Conservation (phyloP, 2,797 vertebrate genomes). For the Sebastes kiyomatsui region DNA sequence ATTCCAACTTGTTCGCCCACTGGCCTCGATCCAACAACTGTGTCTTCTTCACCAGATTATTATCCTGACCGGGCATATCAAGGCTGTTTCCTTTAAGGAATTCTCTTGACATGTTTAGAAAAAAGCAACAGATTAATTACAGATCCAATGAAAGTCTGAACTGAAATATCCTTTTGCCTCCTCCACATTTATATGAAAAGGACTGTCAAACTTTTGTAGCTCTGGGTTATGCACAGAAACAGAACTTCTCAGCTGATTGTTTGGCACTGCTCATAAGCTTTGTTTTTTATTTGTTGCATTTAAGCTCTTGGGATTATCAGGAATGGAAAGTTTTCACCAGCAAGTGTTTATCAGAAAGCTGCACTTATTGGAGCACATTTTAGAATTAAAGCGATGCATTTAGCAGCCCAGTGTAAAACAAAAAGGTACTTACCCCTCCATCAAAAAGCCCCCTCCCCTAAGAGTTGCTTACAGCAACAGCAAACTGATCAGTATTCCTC, state of each 20-base stretch:
- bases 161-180: neutral
- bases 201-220: neutral
- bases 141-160: neutral
- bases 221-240: constrained; percentile 24
- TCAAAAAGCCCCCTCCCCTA: constrained; percentile 49
- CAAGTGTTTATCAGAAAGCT: constrained; percentile 23
- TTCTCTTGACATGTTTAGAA: constrained; percentile 57
- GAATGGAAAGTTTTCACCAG: constrained; percentile 48
- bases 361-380: constrained; percentile 22
- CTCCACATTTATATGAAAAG: constrained; percentile 5
- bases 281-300: constrained; percentile 47
- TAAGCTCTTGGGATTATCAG: constrained; percentile 51
- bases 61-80: constrained; percentile 48
- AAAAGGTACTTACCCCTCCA: constrained; percentile 72
- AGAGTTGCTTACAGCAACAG: constrained; percentile 50
- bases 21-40: constrained; percentile 73
- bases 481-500: constrained; percentile 71
- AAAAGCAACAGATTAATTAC: neutral
- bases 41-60: constrained; percentile 60
- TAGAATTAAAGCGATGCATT: constrained; percentile 13
- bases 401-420: constrained; percentile 5
- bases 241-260: constrained; percentile 61
- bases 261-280: constrained; percentile 53
- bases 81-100: constrained; percentile 50
- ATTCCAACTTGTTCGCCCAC: constrained; percentile 79